These are phyloP conservation scores for Diorhabda sublineata DNA, from an alignment of 1,140 invertebrate genomes.

Conservation along the genomic window DNA sequence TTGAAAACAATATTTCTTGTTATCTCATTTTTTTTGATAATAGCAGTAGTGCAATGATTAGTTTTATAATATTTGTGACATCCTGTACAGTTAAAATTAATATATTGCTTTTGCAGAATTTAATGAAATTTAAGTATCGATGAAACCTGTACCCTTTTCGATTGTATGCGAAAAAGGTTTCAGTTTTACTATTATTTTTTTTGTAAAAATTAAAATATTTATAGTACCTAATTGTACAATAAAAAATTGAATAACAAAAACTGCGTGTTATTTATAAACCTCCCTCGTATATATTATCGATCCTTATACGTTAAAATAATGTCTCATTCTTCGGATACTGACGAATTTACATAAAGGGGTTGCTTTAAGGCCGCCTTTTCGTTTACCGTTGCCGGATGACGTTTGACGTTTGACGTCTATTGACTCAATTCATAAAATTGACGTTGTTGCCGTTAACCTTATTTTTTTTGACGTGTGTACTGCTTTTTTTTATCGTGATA, in stretches of 20 bases:
- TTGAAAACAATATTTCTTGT: not conserved
- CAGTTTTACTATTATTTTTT: not conserved
- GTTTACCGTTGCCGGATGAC: not conserved
- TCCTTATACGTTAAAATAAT: too few relatives aligned
- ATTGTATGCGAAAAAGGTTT: slow-evolving; percentile 13
- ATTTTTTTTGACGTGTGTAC: too few relatives aligned
- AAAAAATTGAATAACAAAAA: not conserved
- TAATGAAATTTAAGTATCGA: not conserved
- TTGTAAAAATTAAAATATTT: not conserved
- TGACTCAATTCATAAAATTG: too few relatives aligned
- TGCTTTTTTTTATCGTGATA: too few relatives aligned
- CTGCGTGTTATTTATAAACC: not conserved
- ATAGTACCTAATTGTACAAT: not conserved
- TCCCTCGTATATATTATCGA: not conserved
- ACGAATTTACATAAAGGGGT: not conserved
- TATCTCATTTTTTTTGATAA: not conserved
- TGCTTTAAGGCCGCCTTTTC: not conserved
- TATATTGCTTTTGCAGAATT: not conserved
- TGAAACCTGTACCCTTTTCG: slow-evolving; percentile 18
- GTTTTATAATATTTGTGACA: not conserved
- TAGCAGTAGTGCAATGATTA: not conserved
- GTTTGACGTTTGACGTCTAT: too few relatives aligned
- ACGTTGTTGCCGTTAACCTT: too few relatives aligned
- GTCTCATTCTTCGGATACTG: not conserved
- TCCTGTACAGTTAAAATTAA: not conserved